Base-by-base conservation (phyloP, 30 jellyfish, hydroid and myxozoan species). In the Catostylus mosaicus region DNA sequence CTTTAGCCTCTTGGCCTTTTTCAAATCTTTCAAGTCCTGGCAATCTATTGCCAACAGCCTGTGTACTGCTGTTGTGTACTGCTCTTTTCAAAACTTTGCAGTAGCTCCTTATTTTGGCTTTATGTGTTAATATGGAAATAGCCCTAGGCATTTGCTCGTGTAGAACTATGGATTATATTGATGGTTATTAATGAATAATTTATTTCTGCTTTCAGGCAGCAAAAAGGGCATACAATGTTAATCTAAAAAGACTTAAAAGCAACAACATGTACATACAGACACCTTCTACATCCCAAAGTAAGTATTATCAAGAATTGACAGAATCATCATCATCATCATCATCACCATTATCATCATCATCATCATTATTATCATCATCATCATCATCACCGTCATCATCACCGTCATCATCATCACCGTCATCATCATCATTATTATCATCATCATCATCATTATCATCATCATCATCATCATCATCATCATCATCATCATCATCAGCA, bases 271-370 rank as follows among this genome's bases (percentile, higher is more conserved):
- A 66, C 24, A 67, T 81, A 26, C 91, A 81, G 70, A 81, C 91
- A 14, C 91, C 91, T 30, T 45, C 75, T 1, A 51, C 91, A 23
- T 45, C 91, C 1, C 47, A 38, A 32, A 81, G 91, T 81, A 66
- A 46, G 84, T 81, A 20, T 16, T 81, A 20, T 16, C 29, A 3
- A 52, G 8, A 20, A 7, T 40, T 40, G 7, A 7, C 14, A 7
- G 54, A 40, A 40, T 40, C 54, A 40, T 40, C 7, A 14, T 14
- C 14, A 14, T 40, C 14, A 40, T 40, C 54, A 14, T 40, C 54
- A 40, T 40, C 54, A 5, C 14, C 14, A 40, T 14, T n/a, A 40
- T 5, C 54, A 5, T 40, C 54, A 5, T 40, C 14, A 5, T 40
- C 54, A 5, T 40, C 54, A 5, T 40, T 40, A 5, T 40, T 40